These are phyloP conservation scores for Mythimna albipuncta DNA, from an alignment of 2,888 invertebrate genomes.

Conservation along the genomic window DNA sequence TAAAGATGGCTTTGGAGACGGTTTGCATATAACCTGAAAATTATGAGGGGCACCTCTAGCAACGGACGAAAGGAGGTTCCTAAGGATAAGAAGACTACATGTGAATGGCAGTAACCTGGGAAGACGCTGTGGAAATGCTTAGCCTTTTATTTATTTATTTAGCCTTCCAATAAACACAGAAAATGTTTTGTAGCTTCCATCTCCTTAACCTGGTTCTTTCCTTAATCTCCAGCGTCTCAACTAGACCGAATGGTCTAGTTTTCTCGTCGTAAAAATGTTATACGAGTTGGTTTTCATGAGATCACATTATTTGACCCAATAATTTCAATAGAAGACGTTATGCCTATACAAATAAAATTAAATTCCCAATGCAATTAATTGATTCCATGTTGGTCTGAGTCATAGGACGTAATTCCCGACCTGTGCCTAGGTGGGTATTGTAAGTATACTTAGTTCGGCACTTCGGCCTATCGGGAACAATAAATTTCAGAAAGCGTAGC, in stretches of 20 bases:
- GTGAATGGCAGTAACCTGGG: constrained; percentile 4
- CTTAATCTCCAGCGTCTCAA: neutral
- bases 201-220: neutral
- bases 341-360: constrained; percentile 19
- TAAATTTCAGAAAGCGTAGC: neutral
- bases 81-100: constrained; percentile 14
- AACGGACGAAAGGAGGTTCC: neutral
- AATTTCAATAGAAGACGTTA: neutral
- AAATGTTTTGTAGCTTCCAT: neutral
- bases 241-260: neutral
- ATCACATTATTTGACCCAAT: constrained; percentile 2
- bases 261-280: constrained; percentile 23
- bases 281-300: constrained; percentile 12
- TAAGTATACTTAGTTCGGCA: neutral
- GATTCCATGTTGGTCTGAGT: constrained; percentile 35
- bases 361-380: constrained; percentile 14
- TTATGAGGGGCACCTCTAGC: neutral
- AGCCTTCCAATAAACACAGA: constrained; percentile 5
- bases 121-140: neutral
- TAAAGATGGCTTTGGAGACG: neutral
- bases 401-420: constrained; percentile 41
- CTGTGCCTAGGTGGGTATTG: neutral
- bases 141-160: neutral
- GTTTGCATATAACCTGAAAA: neutral
- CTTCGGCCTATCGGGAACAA: neutral